Percentiles rank a stretch among this genome's conserved stretches.
These are phyloP conservation scores for Crenichthys baileyi DNA, from an alignment of 2,797 vertebrate species.

Conservation along the genomic window DNA sequence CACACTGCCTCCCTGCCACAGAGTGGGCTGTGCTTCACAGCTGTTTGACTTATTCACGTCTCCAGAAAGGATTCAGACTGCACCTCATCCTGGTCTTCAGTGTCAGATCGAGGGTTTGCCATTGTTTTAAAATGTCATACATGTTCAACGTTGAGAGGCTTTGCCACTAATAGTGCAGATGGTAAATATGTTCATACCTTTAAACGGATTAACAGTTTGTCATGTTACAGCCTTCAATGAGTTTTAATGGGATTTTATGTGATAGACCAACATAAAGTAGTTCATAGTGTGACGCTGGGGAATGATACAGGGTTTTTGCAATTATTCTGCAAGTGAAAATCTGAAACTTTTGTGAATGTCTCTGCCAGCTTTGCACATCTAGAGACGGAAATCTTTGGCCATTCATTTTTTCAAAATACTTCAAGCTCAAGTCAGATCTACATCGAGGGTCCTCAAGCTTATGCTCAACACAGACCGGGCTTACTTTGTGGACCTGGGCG, in stretches of 20 bases:
- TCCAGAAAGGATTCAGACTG: constrained; percentile 37
- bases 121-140: constrained; percentile 48
- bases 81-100: constrained; percentile 38
- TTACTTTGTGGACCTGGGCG: neutral
- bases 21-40: constrained; percentile 61
- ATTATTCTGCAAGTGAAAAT: no score
- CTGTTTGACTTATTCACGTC: constrained; percentile 64
- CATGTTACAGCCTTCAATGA: neutral
- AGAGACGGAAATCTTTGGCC: neutral
- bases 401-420: neutral
- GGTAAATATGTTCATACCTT: constrained; percentile 1
- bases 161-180: constrained; percentile 15
- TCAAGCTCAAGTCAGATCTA: neutral
- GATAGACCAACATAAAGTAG: neutral
- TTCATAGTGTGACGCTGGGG: neutral
- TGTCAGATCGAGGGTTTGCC: constrained; percentile 36
- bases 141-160: constrained; percentile 25
- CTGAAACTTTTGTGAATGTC: no score
- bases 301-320: neutral
- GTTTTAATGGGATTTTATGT: neutral
- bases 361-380: neutral
- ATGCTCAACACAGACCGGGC: neutral
- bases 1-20: constrained; percentile 36
- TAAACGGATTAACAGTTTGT: neutral
- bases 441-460: neutral